phyloP scores from a whole-genome alignment of 1,140 invertebrate species.

The Colletes gigas region DNA sequence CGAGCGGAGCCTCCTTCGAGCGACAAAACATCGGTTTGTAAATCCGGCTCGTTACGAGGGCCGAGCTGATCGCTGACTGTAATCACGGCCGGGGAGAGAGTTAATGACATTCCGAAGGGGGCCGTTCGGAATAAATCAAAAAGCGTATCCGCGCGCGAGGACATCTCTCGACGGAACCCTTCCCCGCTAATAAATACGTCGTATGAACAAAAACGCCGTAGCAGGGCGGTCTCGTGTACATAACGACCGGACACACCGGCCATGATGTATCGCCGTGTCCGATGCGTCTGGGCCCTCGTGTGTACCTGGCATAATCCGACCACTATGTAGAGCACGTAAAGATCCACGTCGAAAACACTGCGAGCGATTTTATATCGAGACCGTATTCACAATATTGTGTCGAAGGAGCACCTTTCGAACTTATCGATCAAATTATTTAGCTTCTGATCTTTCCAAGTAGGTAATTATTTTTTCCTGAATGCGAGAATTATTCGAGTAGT shows the following conservation, averaged over 20 bases:
- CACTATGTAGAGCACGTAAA: slow-evolving; percentile 14
- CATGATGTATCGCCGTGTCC: slow-evolving; percentile 57
- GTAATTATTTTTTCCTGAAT: too few species aligned
- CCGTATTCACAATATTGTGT: too few species aligned
- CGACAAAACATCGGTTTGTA: slow-evolving; percentile 7
- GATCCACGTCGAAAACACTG: too few species aligned
- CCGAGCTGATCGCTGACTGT: neutral
- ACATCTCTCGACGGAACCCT: slow-evolving; percentile 20
- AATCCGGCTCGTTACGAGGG: slow-evolving; percentile 13
- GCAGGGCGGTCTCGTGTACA: slow-evolving; percentile 48
- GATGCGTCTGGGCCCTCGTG: slow-evolving; percentile 25
- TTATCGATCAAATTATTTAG: too few species aligned
- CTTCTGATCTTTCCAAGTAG: too few species aligned
- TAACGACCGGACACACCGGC: slow-evolving; percentile 44
- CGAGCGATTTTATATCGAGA: too few species aligned
- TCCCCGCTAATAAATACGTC: slow-evolving; percentile 60
- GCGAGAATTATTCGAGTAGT: too few species aligned
- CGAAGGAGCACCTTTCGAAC: too few species aligned
- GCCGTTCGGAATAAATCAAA: slow-evolving; percentile 40
- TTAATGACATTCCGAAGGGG: slow-evolving; percentile 34
- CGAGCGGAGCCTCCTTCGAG: neutral
- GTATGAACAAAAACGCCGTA: slow-evolving; percentile 54
- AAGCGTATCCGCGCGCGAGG: slow-evolving; percentile 28
- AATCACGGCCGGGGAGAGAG: slow-evolving; percentile 13
- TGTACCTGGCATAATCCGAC: slow-evolving; percentile 25